Conservation (phyloP, 1,140 invertebrate genomes). For the Oscheius sp. region DNA sequence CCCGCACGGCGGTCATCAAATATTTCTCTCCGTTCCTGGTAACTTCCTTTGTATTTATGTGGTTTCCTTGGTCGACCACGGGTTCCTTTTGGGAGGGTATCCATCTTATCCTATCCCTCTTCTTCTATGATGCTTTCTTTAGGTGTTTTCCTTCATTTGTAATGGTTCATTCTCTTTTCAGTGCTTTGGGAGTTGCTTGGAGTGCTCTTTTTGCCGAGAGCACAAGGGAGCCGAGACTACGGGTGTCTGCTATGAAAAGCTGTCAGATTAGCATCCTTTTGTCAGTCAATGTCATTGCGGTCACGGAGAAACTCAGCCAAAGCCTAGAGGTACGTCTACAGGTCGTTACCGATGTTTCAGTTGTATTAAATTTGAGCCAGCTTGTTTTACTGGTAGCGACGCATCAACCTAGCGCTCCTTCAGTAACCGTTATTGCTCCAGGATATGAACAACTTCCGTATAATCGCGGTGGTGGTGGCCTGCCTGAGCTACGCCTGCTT, state of each 20-base stretch:
- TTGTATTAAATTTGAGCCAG: too few species aligned
- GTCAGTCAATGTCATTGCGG: constrained; percentile 51
- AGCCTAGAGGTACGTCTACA: constrained; percentile 58
- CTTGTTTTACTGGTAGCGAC: too few species aligned
- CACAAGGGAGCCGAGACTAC: constrained; percentile 53
- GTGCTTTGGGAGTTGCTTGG: constrained; percentile 61
- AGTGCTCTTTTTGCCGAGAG: constrained; percentile 63
- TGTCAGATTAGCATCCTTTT: constrained; percentile 54
- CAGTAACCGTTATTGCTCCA: too few species aligned
- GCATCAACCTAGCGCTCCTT: too few species aligned
- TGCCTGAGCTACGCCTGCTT: constrained; percentile 49
- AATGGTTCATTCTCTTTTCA: constrained; percentile 26
- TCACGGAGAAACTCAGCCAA: constrained; percentile 55
- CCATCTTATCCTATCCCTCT: constrained; percentile 62
- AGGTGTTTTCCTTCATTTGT: constrained; percentile 57
- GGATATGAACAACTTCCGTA: constrained; percentile 60
- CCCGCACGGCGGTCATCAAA: constrained; percentile 60
- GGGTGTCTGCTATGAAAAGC: constrained; percentile 61
- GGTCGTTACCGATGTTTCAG: too few species aligned
- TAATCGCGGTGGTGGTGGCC: constrained; percentile 49
- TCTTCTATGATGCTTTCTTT: constrained; percentile 64
- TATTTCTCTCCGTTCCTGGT: constrained; percentile 62
- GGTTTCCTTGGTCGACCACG: constrained; percentile 61
- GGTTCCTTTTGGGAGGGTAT: constrained; percentile 56
- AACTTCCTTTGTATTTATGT: constrained; percentile 62